Conservation (phyloP, 2,113 vertebrate species). For the Pitta sordida region DNA sequence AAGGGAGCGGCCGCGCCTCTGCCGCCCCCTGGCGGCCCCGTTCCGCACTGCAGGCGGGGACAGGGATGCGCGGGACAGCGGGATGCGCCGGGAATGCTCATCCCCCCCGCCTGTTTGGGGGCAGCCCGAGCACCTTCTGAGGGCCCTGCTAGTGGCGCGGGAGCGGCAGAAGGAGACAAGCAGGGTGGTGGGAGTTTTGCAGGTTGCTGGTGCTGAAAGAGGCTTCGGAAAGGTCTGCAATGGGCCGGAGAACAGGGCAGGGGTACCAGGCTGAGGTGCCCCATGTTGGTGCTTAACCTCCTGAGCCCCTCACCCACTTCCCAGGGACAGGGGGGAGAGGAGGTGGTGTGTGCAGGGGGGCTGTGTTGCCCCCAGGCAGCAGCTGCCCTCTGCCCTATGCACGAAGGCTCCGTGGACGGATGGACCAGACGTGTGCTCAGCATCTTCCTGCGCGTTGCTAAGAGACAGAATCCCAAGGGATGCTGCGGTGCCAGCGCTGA, state of each 20-base stretch:
- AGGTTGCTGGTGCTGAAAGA: rapidly evolving
- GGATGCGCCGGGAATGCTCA: background rate
- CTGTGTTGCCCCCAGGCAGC: background rate
- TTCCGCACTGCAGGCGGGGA: background rate
- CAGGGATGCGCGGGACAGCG: background rate
- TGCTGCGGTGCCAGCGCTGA: background rate
- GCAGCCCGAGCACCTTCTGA: rapidly evolving
- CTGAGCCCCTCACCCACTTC: rapidly evolving
- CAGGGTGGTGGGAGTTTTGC: background rate
- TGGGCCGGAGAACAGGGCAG: background rate
- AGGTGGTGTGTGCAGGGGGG: rapidly evolving
- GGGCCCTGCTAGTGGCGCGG: rapidly evolving
- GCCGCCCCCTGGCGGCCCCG: background rate
- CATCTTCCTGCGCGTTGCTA: slow-evolving; percentile 51
- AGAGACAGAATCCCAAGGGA: slow-evolving; percentile 4
- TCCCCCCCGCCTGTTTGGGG: rapidly evolving
- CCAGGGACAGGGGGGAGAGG: background rate
- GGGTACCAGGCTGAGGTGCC: background rate
- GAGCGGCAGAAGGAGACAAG: rapidly evolving
- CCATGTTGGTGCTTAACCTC: background rate
- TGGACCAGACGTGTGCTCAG: slow-evolving; percentile 16
- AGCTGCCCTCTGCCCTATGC: background rate
- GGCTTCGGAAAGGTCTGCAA: background rate
- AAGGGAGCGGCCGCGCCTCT: background rate
- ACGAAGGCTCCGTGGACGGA: rapidly evolving